Conservation (phyloP, 2,797 vertebrate genomes). For the Periparus ater region DNA sequence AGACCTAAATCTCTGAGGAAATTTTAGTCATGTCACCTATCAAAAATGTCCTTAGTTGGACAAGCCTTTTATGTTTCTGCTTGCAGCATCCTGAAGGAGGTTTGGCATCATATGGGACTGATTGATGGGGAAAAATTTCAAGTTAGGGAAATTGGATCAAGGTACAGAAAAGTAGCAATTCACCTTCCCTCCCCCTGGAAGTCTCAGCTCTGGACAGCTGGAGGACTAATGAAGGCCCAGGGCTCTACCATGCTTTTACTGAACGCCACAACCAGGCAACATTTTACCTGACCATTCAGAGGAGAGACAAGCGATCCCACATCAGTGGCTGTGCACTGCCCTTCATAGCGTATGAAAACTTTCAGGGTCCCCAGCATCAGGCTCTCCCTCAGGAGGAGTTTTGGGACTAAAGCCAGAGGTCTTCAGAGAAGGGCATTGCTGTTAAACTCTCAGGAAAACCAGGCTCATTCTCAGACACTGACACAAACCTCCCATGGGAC, state of each 20-base stretch:
- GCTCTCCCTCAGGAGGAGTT: not conserved
- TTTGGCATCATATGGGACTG: not conserved
- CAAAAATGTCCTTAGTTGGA: not conserved
- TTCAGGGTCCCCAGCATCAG: not conserved
- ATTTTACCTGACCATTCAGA: not conserved
- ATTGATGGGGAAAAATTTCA: not conserved
- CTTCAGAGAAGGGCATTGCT: not conserved
- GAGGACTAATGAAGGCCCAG: not conserved
- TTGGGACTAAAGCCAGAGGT: not conserved
- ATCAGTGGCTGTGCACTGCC: not conserved
- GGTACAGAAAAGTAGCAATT: not conserved
- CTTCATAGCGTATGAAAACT: not conserved
- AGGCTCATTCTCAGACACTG: not conserved
- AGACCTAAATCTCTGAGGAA: not conserved
- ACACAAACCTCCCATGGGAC: not conserved
- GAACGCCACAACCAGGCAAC: fast-evolving
- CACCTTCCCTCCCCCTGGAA: not conserved
- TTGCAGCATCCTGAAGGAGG: not conserved
- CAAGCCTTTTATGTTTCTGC: fast-evolving
- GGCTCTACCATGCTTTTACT: not conserved
- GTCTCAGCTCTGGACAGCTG: not conserved
- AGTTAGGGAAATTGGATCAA: not conserved
- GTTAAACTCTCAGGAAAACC: not conserved
- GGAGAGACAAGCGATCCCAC: not conserved
- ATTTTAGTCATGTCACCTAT: not conserved